A percentile compares a stretch with the other conserved stretches of the same genome.
These are phyloP conservation scores for Lithobates pipiens DNA, from an alignment of 2,797 vertebrate species.

Conservation along the genomic window DNA sequence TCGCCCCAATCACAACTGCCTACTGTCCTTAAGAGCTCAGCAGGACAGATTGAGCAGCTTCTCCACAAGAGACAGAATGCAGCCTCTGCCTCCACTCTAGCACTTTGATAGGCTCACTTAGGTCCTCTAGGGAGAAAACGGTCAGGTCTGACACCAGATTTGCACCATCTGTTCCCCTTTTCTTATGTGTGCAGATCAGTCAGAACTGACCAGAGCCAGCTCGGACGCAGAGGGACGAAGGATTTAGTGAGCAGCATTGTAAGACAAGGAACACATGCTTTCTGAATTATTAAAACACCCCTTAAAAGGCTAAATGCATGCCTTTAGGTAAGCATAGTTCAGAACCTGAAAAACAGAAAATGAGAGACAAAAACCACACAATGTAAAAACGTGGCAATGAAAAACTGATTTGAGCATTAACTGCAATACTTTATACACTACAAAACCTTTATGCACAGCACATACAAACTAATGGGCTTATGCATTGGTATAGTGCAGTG, in stretches of 20 bases:
- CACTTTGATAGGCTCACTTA: constrained; percentile 59
- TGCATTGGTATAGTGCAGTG: background rate
- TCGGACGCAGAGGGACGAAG: constrained; percentile 26
- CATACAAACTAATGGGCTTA: background rate
- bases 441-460: background rate
- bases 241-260: constrained; percentile 22
- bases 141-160: constrained; percentile 61
- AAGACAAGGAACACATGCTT: constrained; percentile 33
- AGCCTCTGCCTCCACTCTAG: constrained; percentile 40
- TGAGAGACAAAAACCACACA: background rate
- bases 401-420: background rate
- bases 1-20: constrained; percentile 52
- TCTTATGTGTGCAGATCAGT: constrained; percentile 37
- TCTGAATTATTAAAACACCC: constrained; percentile 43
- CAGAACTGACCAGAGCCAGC: constrained; percentile 50
- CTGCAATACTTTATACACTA: background rate
- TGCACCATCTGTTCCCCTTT: constrained; percentile 59
- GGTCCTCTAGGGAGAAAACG: constrained; percentile 59
- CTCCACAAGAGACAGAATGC: constrained; percentile 48
- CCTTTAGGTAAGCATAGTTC: constrained; percentile 15
- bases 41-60: constrained; percentile 57
- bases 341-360: background rate
- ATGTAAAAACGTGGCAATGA: background rate
- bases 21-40: constrained; percentile 56
- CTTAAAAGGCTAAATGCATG: constrained; percentile 21